Percentiles rank a stretch among this genome's conserved stretches.
Conservation (phyloP, 2,797 vertebrate species). For the Oreochromis mossambicus region DNA sequence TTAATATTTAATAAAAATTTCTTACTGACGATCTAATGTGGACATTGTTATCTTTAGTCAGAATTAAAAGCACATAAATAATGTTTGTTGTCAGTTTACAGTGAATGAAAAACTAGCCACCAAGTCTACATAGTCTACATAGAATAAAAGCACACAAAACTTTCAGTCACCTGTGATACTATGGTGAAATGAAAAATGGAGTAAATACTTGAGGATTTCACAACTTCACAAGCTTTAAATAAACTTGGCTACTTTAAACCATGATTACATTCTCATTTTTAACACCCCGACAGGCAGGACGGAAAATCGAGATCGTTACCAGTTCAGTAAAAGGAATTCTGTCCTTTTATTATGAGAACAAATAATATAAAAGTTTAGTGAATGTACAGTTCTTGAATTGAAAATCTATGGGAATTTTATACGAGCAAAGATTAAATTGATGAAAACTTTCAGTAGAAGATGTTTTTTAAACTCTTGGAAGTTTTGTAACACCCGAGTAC, state of each 20-base stretch:
- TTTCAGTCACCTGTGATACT: background rate
- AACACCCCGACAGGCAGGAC: background rate
- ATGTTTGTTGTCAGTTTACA: background rate
- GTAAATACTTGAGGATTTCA: background rate
- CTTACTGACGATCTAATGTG: background rate
- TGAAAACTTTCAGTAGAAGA: accelerated
- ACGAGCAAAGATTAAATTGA: accelerated
- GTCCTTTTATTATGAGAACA: background rate
- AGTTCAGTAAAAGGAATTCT: background rate
- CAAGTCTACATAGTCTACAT: background rate
- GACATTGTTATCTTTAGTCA: background rate
- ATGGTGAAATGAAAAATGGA: background rate
- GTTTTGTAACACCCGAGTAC: background rate
- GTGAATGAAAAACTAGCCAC: background rate
- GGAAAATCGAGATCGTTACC: background rate
- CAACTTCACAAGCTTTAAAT: background rate
- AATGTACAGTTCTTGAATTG: background rate
- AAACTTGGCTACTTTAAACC: background rate
- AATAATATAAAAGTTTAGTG: background rate
- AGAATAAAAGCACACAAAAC: background rate
- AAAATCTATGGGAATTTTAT: background rate
- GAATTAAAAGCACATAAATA: background rate
- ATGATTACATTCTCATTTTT: background rate
- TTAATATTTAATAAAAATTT: background rate
- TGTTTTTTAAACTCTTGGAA: background rate